Evolutionary conservation across 2,888 invertebrate species (phyloP).

Genomic region (Plagiodera versicolora): DNA sequence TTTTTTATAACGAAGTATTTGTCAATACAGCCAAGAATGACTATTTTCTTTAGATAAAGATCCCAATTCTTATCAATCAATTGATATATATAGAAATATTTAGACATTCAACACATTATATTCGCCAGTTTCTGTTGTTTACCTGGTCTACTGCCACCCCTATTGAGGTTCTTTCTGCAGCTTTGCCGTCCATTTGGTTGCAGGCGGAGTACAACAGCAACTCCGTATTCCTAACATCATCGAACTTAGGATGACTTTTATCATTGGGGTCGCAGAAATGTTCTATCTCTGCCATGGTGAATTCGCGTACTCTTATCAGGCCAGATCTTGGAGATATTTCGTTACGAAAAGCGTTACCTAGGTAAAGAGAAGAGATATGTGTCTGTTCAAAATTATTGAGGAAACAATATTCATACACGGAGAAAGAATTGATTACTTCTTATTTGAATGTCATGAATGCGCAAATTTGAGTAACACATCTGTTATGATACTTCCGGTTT

Average conservation of each 20-base stretch:
- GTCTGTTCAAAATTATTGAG: too few relatives aligned
- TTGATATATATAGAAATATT: too few relatives aligned
- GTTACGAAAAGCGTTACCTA: slow-evolving; percentile 92
- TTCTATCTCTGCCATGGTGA: slow-evolving; percentile 99
- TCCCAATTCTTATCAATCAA: too few relatives aligned
- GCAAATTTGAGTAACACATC: not conserved
- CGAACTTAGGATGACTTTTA: slow-evolving; percentile 91
- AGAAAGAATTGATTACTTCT: too few relatives aligned
- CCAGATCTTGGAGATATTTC: slow-evolving; percentile 99
- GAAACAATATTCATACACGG: too few relatives aligned
- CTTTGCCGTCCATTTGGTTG: slow-evolving; percentile 96
- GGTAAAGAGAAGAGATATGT: not conserved
- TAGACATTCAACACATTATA: too few relatives aligned
- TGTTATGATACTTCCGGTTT: not conserved
- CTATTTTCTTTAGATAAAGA: too few relatives aligned
- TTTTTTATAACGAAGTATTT: too few relatives aligned
- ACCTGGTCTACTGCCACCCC: slow-evolving; percentile 83
- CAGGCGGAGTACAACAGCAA: slow-evolving; percentile 91
- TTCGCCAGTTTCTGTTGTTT: slow-evolving; percentile 31
- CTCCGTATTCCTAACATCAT: slow-evolving; percentile 69
- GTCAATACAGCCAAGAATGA: too few relatives aligned
- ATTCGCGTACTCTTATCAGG: slow-evolving; percentile 92
- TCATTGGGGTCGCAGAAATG: slow-evolving; percentile 94
- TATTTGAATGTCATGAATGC: too few relatives aligned
- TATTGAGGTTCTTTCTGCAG: slow-evolving; percentile 75